These are phyloP conservation scores for Anomalospiza imberbis DNA, from an alignment of 2,797 vertebrate genomes.

Conservation along the genomic window DNA sequence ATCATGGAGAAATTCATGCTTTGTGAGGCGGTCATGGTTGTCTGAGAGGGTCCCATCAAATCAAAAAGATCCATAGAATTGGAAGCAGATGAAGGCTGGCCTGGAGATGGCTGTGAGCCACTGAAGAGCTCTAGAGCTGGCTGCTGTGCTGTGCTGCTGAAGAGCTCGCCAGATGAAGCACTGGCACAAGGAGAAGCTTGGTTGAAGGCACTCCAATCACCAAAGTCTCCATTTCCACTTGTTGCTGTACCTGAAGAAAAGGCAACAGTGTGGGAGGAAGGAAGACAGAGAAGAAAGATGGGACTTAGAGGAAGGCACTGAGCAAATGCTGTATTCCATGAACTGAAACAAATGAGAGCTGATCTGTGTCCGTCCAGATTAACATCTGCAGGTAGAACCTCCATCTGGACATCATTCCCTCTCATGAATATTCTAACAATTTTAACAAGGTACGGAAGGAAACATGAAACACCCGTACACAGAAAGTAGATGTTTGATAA, in stretches of 20 bases:
- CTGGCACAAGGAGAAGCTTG: slow-evolving; percentile 77
- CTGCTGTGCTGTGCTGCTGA: slow-evolving; percentile 67
- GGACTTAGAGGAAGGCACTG: slow-evolving; percentile 32
- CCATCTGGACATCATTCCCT: slow-evolving; percentile 83
- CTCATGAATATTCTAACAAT: slow-evolving; percentile 78
- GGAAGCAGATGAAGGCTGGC: slow-evolving; percentile 72
- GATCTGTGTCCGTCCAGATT: slow-evolving; percentile 88
- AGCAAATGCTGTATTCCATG: slow-evolving; percentile 52
- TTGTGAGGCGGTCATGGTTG: slow-evolving; percentile 87
- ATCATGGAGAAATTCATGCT: slow-evolving; percentile 94
- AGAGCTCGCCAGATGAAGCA: slow-evolving; percentile 70
- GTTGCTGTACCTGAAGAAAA: slow-evolving; percentile 71
- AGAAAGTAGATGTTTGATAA: slow-evolving; percentile 24
- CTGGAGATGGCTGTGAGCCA: slow-evolving; percentile 66
- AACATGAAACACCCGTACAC: slow-evolving; percentile 36
- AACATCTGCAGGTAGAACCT: slow-evolving; percentile 87
- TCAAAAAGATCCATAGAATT: slow-evolving; percentile 88
- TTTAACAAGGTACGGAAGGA: slow-evolving; percentile 65
- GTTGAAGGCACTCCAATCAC: slow-evolving; percentile 94
- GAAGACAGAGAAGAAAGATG: background rate
- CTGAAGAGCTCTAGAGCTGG: slow-evolving; percentile 79
- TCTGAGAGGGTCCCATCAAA: slow-evolving; percentile 87
- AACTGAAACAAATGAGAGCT: slow-evolving; percentile 85
- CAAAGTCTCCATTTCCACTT: slow-evolving; percentile 89
- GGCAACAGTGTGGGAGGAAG: background rate